A percentile compares a stretch with the other conserved stretches of the same genome.
These are phyloP conservation scores for Melanotaenia parkinsoni DNA, from an alignment of 2,797 vertebrate species.

Conservation along the genomic window DNA sequence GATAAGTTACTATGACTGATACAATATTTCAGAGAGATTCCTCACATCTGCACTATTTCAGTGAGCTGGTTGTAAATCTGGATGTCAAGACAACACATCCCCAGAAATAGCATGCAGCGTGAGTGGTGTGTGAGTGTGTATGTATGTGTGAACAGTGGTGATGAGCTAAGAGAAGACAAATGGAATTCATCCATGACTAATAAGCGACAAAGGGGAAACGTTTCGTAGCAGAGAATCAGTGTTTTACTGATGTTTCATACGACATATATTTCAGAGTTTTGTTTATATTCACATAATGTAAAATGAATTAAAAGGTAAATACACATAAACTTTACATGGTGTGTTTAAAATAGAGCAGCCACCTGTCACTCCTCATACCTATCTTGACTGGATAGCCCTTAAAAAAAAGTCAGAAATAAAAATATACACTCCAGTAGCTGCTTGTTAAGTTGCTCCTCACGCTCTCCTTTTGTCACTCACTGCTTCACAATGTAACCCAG, in stretches of 20 bases:
- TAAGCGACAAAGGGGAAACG: conserved; percentile 59
- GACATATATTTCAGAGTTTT: conserved; percentile 20
- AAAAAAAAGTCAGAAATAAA: conserved; percentile 27
- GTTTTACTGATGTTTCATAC: conserved; percentile 19
- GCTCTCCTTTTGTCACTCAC: conserved; percentile 5
- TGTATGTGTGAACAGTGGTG: conserved; percentile 18
- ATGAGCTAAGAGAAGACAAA: conserved; percentile 47
- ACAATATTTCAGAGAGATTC: not conserved
- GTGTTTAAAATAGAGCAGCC: too few relatives aligned
- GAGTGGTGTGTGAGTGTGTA: conserved; percentile 7
- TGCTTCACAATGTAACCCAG: not conserved
- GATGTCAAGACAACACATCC: conserved; percentile 40
- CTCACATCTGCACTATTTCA: conserved; percentile 41
- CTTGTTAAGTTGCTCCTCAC: conserved; percentile 26
- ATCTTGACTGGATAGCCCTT: conserved; percentile 2
- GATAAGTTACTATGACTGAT: not conserved
- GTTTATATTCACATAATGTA: not conserved
- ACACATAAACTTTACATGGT: too few relatives aligned
- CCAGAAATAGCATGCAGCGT: conserved; percentile 46
- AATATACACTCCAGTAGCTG: conserved; percentile 9
- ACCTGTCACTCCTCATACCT: not conserved
- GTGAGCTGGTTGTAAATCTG: conserved; percentile 47
- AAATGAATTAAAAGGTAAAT: not conserved
- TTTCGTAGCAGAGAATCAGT: conserved; percentile 36
- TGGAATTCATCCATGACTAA: conserved; percentile 67